Conservation (phyloP, 2,113 vertebrate genomes). For the Puntigrus tetrazona region DNA sequence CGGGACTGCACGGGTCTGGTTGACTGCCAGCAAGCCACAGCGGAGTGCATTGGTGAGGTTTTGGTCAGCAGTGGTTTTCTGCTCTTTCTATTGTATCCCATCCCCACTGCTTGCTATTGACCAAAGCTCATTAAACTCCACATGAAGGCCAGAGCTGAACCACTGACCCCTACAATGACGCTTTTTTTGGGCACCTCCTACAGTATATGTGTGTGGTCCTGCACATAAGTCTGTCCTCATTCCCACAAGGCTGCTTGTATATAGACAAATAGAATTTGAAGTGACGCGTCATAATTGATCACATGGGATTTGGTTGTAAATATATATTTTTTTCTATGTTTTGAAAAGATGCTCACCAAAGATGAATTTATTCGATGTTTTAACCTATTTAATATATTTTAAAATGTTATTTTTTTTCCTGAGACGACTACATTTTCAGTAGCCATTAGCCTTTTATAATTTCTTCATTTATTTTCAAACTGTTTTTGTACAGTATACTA, state of each 20-base stretch:
- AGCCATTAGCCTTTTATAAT: background rate
- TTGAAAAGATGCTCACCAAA: background rate
- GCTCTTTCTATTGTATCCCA: slow-evolving; percentile 17
- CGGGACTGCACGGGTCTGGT: background rate
- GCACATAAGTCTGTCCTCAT: background rate
- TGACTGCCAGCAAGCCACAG: slow-evolving; percentile 17
- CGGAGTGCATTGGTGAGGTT: background rate
- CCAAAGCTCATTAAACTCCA: slow-evolving; percentile 6
- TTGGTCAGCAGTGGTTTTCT: slow-evolving; percentile 34
- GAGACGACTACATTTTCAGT: background rate
- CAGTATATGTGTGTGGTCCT: slow-evolving; percentile 21
- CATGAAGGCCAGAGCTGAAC: slow-evolving; percentile 15
- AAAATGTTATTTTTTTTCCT: no score
- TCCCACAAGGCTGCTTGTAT: background rate
- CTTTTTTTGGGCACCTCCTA: slow-evolving; percentile 29
- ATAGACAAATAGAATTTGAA: background rate
- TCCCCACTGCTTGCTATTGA: slow-evolving; percentile 15
- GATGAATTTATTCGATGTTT: background rate
- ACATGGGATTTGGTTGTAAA: background rate
- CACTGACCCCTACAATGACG: slow-evolving; percentile 4
- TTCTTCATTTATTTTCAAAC: background rate
- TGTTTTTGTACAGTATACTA: background rate
- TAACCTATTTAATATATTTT: background rate
- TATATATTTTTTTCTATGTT: background rate
- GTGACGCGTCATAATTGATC: background rate